Percentiles rank a stretch among this genome's conserved stretches.
Conservation (phyloP, 2,888 invertebrate genomes). For the Perizoma flavofasciatum region DNA sequence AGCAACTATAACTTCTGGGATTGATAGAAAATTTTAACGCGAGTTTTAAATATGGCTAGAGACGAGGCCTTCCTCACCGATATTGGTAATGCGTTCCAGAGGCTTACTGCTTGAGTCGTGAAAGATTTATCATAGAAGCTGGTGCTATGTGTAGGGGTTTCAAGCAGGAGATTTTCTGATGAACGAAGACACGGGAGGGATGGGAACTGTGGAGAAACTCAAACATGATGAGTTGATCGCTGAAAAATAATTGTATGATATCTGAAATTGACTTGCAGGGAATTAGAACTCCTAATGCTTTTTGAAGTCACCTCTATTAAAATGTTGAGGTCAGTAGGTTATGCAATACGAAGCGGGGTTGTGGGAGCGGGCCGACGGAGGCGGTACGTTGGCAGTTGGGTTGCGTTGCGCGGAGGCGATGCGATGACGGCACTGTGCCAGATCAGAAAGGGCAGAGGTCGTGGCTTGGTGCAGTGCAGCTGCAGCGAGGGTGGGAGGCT, state of each 20-base stretch:
- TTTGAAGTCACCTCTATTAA: slow-evolving; percentile 11
- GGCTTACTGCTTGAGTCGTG: too few relatives aligned
- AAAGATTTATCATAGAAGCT: too few relatives aligned
- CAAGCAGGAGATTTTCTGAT: too few relatives aligned
- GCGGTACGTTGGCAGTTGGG: slow-evolving; percentile 32
- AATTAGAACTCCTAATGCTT: not conserved
- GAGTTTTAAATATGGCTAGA: too few relatives aligned
- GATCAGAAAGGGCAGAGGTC: slow-evolving; percentile 65
- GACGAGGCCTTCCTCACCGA: too few relatives aligned
- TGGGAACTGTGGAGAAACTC: too few relatives aligned
- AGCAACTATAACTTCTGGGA: too few relatives aligned
- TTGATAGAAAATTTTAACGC: too few relatives aligned
- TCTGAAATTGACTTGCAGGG: not conserved
- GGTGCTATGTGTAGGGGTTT: too few relatives aligned
- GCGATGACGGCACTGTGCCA: slow-evolving; percentile 43
- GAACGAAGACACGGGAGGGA: too few relatives aligned
- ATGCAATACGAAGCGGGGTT: slow-evolving; percentile 12
- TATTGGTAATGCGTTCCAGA: too few relatives aligned
- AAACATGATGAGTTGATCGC: slow-evolving; percentile 6
- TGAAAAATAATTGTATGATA: slow-evolving; percentile 9
- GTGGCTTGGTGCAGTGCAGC: slow-evolving; percentile 62
- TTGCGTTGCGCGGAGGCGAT: slow-evolving; percentile 29
- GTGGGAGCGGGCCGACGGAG: slow-evolving; percentile 14
- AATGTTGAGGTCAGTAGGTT: slow-evolving; percentile 35
- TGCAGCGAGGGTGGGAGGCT: slow-evolving; percentile 54